These are phyloP conservation scores for Narcine bancroftii DNA, from an alignment of 2,113 vertebrate species.

Conservation along the genomic window DNA sequence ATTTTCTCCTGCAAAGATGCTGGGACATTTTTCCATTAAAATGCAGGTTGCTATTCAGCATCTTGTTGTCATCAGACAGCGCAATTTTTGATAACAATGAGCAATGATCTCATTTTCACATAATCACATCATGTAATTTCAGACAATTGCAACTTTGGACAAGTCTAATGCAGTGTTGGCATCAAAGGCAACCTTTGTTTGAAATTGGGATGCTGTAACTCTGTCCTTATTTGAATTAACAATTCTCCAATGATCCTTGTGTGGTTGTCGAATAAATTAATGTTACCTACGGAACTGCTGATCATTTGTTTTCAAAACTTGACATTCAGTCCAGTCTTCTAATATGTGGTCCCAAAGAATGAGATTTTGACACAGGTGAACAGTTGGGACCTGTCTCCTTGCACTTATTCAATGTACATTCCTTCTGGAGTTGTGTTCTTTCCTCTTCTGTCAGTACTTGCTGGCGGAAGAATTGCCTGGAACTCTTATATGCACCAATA, in stretches of 20 bases:
- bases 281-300: background rate
- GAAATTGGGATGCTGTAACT: background rate
- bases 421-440: background rate
- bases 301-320: background rate
- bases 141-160: background rate
- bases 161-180: background rate
- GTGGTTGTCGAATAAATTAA: background rate
- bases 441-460: background rate
- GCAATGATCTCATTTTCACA: background rate
- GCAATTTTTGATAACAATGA: background rate
- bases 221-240: background rate
- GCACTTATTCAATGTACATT: background rate
- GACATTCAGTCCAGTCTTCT: background rate
- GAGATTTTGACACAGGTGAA: background rate
- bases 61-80: background rate
- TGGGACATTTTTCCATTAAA: background rate
- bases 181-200: background rate
- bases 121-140: background rate
- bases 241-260: background rate
- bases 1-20: background rate
- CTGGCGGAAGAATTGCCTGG: background rate
- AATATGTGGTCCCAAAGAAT: background rate
- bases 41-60: background rate
- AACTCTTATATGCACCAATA: background rate
- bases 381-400: background rate